Conservation (phyloP, 2,113 vertebrate species). For the Nerophis lumbriciformis region DNA sequence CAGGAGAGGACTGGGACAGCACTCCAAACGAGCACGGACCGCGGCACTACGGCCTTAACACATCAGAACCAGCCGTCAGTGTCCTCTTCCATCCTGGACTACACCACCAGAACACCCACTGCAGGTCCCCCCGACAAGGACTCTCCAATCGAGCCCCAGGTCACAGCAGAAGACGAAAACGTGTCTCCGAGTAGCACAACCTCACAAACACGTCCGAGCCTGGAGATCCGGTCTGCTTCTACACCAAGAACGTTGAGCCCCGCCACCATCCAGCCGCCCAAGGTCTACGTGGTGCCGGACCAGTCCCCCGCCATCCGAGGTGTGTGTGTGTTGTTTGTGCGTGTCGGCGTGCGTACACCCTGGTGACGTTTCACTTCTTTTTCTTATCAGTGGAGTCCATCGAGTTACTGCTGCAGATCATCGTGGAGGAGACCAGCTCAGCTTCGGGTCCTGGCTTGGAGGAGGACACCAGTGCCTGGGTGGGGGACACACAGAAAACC, state of each 20-base stretch:
- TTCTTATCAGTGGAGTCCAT: slow-evolving; percentile 57
- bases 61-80: not conserved
- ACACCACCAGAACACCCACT: not conserved
- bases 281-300: slow-evolving; percentile 63
- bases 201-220: slow-evolving; percentile 1
- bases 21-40: not conserved
- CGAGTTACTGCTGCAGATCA: slow-evolving; percentile 67
- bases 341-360: not conserved
- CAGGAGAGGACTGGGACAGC: not conserved
- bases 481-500: slow-evolving; percentile 19
- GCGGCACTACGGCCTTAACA: not conserved
- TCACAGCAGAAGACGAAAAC: too few relatives aligned
- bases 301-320: slow-evolving; percentile 59
- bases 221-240: slow-evolving; percentile 3
- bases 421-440: slow-evolving; percentile 49
- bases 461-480: slow-evolving; percentile 40
- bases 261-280: slow-evolving; percentile 22
- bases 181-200: not conserved
- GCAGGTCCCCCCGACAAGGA: not conserved
- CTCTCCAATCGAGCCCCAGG: not conserved
- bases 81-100: not conserved
- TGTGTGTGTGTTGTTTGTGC: slow-evolving; percentile 13
- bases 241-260: not conserved
- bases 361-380: not conserved
- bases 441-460: slow-evolving; percentile 27